These are phyloP conservation scores for Phylloscopus trochiloides DNA, from an alignment of 2,113 vertebrate genomes.

Conservation along the genomic window DNA sequence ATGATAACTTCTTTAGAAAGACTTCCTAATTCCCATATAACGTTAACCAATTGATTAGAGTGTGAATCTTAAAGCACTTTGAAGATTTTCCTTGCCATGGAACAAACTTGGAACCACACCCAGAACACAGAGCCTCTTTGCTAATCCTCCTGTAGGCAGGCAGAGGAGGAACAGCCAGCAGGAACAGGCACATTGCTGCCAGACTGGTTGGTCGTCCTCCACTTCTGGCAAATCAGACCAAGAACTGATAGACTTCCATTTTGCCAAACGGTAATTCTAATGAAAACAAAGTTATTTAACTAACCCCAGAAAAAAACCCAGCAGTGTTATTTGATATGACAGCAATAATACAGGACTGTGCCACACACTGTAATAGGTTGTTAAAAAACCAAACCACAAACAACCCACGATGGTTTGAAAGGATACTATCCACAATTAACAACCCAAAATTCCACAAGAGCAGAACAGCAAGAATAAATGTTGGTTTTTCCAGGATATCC, in stretches of 20 bases:
- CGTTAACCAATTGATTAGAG: not conserved
- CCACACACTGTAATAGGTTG: not conserved
- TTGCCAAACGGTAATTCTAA: not conserved
- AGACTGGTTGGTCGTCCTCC: not conserved
- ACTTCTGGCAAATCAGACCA: not conserved
- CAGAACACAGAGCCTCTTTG: not conserved
- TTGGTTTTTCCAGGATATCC: conserved; percentile 78
- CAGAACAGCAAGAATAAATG: conserved; percentile 85
- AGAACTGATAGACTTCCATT: not conserved
- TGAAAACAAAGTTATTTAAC: not conserved
- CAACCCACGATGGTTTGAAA: not conserved
- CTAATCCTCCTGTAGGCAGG: not conserved
- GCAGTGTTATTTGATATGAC: not conserved
- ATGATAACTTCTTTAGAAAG: not conserved
- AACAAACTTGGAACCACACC: not conserved
- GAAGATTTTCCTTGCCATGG: not conserved
- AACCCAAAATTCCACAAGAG: conserved; percentile 95
- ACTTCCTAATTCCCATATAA: not conserved
- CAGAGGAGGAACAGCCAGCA: not conserved
- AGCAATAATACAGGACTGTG: not conserved
- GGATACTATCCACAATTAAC: conserved; percentile 96
- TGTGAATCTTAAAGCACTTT: not conserved
- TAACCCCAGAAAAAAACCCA: not conserved
- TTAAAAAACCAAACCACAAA: not conserved
- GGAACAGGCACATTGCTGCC: not conserved